Conservation (phyloP, 2,113 vertebrate species). For the Polyodon spathula region DNA sequence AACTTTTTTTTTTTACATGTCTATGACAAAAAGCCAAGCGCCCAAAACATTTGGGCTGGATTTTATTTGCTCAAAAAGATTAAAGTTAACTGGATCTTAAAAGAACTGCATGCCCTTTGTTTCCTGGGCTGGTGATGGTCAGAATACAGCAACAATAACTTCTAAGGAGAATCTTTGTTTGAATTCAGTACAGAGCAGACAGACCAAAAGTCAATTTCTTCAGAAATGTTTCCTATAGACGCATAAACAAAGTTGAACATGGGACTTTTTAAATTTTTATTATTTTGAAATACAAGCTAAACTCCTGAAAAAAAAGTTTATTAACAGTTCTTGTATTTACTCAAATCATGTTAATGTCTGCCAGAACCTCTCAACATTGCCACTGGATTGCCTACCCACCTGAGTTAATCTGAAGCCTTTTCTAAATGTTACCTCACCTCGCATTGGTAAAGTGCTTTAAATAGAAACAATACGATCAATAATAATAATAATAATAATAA, state of each 20-base stretch:
- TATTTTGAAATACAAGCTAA: no score
- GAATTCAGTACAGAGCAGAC: constrained; percentile 5
- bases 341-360: no score
- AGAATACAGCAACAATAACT: constrained; percentile 15
- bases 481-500: no score
- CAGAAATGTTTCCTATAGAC: constrained; percentile 3
- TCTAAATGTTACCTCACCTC: no score
- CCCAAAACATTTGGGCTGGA: constrained; percentile 29
- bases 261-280: no score
- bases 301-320: no score
- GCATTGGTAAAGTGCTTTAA: no score
- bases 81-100: constrained; percentile 27
- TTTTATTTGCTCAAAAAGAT: constrained; percentile 21
- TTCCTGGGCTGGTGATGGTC: constrained; percentile 19
- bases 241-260: constrained; percentile 4
- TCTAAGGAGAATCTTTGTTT: background rate
- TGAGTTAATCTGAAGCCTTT: no score
- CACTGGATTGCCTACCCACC: no score
- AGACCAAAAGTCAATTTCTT: background rate
- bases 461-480: no score
- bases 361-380: no score
- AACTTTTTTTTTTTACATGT: constrained; percentile 38
- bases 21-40: constrained; percentile 36
- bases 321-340: no score
- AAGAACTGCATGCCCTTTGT: constrained; percentile 18